Base-by-base conservation (phyloP, 2,888 invertebrate genomes). In the Epistrophe eligans region DNA sequence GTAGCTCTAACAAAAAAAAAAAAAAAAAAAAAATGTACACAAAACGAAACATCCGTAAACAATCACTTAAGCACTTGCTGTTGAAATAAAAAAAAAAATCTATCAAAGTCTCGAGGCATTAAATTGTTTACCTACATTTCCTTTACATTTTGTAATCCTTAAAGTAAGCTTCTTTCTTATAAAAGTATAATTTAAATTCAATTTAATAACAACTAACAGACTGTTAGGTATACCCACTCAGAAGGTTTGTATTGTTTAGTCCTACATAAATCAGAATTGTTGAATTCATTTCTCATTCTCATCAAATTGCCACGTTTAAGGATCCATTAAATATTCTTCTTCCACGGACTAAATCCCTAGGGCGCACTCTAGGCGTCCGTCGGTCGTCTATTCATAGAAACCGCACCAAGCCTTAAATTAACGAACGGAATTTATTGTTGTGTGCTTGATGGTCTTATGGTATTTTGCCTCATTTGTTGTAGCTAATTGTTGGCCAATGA, bases 401-500 rank as follows among this genome's bases (percentile, higher is more conserved):
- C 24, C 38, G 24, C 24, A 24, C 43, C 13, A 24, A 74, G 60
- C 10, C 50, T n/a, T 32, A 48, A 52, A 35, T 40, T 62, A 62
- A 62, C 19, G n/a, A 62, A 62, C n/a, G n/a, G 4, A 17, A 70
- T 60, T 62, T 55, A 70, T 52, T 64, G 43, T n/a, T 60, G 28
- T n/a, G n/a, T 43, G 11, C 28, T 70, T 70, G 24, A 55, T n/a
- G 8, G 35, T 57, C 24, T 32, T 32, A 50, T n/a, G 43, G 38
- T 60, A 52, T 60, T 80, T 60, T 35, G 52, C 60, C n/a, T 62
- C 60, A 55, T 45, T 70, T 52, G 24, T 43, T 55, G 60, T 70
- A 50, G 13, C 32, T 67, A 70, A 62, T 62, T 70, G 80, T 70
- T 66, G 50, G 58, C 52, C 52, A 70, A 80, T 52, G 66, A 67